Percentiles rank a stretch among this genome's conserved stretches.
Conservation (phyloP, 2,888 invertebrate genomes). For the Stenoptilia bipunctidactyla region DNA sequence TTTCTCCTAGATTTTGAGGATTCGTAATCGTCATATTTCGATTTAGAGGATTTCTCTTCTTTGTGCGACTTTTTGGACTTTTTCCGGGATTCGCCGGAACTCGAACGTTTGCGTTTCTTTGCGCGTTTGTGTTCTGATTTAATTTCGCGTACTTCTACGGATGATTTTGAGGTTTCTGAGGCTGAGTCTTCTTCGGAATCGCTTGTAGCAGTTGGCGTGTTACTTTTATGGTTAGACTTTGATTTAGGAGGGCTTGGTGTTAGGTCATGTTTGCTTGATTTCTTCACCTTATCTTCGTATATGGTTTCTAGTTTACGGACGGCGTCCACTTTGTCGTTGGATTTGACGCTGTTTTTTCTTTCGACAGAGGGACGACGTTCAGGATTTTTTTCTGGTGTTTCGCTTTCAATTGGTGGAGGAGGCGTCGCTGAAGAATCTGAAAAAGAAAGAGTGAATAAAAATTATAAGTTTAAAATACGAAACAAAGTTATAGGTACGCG, state of each 20-base stretch:
- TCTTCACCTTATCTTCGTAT: conserved; percentile 41
- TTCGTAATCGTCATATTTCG: conserved; percentile 38
- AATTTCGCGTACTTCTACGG: conserved; percentile 31
- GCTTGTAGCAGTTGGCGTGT: conserved; percentile 44
- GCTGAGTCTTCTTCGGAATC: conserved; percentile 48
- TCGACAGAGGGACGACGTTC: conserved; percentile 44
- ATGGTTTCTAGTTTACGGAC: conserved; percentile 38
- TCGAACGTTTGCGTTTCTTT: conserved; percentile 53
- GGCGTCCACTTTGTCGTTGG: conserved; percentile 38
- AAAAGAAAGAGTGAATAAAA: conserved; percentile 10
- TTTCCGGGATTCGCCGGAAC: conserved; percentile 36
- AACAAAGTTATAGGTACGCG: too few species aligned
- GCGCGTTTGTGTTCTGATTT: conserved; percentile 27
- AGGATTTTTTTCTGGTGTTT: conserved; percentile 44
- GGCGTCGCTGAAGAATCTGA: conserved; percentile 52
- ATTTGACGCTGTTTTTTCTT: conserved; percentile 39
- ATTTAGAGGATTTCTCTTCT: conserved; percentile 33
- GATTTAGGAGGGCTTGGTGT: conserved; percentile 43
- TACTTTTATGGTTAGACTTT: conserved; percentile 42
- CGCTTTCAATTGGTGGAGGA: conserved; percentile 42
- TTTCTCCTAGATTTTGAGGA: conserved; percentile 30
- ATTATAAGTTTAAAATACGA: too few species aligned
- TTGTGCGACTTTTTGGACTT: conserved; percentile 32
- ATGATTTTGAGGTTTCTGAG: conserved; percentile 31
- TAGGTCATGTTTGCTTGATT: conserved; percentile 32